Conservation (phyloP, 2,888 invertebrate species). For the Pristionchus fissidentatus region DNA sequence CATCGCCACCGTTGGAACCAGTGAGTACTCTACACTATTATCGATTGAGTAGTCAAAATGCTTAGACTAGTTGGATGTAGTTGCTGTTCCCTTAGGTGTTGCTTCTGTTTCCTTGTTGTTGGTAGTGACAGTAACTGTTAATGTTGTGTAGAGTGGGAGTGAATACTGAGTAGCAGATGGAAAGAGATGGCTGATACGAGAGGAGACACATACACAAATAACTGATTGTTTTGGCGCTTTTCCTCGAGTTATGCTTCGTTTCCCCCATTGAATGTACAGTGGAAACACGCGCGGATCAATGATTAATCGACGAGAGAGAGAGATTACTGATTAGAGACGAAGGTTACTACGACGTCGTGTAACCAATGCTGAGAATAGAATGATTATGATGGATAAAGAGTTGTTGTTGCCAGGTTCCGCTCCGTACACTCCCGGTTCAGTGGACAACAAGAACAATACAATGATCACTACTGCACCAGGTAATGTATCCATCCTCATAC, state of each 20-base stretch:
- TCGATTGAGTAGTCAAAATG: not conserved
- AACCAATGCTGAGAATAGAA: too few species aligned
- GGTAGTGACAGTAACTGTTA: too few species aligned
- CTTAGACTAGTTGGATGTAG: not conserved
- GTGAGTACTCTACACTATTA: not conserved
- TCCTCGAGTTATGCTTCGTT: slow-evolving; percentile 9
- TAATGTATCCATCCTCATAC: too few species aligned
- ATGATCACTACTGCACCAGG: not conserved
- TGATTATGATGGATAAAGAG: not conserved
- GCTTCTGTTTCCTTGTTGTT: too few species aligned
- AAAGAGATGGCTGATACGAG: not conserved
- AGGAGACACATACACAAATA: not conserved
- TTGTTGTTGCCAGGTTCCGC: not conserved
- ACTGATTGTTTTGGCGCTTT: slow-evolving; percentile 8
- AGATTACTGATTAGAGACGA: not conserved
- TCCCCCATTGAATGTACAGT: too few species aligned
- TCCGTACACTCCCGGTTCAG: slow-evolving; percentile 23
- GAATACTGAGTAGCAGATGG: not conserved
- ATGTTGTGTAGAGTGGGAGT: slow-evolving; percentile 18
- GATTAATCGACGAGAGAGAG: not conserved
- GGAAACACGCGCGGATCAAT: too few species aligned
- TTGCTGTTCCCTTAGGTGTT: not conserved
- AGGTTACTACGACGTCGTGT: not conserved
- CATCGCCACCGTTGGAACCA: not conserved
- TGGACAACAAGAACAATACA: slow-evolving; percentile 4